A percentile compares a stretch with the other conserved stretches of the same genome.
phyloP scores from a whole-genome alignment of 2,113 vertebrate species.

The Aix galericulata region DNA sequence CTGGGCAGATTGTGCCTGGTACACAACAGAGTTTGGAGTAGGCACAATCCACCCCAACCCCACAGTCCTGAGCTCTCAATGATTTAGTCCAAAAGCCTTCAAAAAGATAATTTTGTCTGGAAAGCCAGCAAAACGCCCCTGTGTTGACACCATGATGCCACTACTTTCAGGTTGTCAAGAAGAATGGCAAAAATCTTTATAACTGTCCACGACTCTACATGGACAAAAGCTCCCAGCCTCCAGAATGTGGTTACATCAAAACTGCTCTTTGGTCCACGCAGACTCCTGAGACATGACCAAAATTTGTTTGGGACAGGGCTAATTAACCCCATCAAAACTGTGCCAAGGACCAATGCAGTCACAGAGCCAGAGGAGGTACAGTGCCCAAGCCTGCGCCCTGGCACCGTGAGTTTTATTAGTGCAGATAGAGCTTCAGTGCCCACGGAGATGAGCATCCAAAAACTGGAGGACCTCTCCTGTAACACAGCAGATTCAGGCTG shows the following conservation, averaged over 20 bases:
- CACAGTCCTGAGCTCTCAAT: not conserved
- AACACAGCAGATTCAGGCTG: not conserved
- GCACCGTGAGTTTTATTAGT: not conserved
- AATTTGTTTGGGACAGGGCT: not conserved
- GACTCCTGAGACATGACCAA: not conserved
- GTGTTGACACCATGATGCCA: not conserved
- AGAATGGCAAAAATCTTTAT: not conserved
- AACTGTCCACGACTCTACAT: not conserved
- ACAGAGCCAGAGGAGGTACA: not conserved
- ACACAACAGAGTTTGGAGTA: not conserved
- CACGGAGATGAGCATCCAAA: not conserved
- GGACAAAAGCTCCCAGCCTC: not conserved
- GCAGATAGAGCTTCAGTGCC: not conserved
- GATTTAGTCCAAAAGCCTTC: not conserved
- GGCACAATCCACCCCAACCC: not conserved
- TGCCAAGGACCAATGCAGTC: not conserved
- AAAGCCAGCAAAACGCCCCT: not conserved
- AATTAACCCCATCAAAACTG: not conserved
- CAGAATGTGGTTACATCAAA: not conserved
- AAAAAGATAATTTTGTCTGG: not conserved
- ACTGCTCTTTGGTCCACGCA: not conserved
- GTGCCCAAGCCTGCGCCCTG: not conserved
- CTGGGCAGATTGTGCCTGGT: not conserved
- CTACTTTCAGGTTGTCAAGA: not conserved
- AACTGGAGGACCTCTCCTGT: not conserved